phyloP scores from a whole-genome alignment of 2,888 invertebrate genomes.

The Philereme transversata region DNA sequence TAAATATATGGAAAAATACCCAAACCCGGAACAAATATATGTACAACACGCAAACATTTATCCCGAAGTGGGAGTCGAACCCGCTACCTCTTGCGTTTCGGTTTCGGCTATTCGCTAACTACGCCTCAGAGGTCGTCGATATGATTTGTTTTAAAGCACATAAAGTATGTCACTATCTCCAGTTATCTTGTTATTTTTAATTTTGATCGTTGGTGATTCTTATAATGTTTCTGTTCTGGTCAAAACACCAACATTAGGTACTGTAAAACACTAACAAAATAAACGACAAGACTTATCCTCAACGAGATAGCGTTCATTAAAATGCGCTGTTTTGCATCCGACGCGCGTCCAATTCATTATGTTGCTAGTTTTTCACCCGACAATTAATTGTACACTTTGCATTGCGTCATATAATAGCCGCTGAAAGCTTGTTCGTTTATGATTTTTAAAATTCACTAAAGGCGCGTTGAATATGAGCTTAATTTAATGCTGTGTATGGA shows the following conservation, averaged over 20 bases:
- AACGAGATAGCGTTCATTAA: slow-evolving; percentile 21
- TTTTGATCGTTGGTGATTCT: not conserved
- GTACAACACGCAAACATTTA: no score
- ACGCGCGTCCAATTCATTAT: slow-evolving; percentile 32
- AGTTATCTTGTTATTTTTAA: no score
- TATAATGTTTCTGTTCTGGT: not conserved
- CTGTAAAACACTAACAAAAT: slow-evolving; percentile 5
- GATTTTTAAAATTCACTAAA: slow-evolving; percentile 48
- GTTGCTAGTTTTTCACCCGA: slow-evolving; percentile 26
- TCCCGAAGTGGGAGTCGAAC: no score
- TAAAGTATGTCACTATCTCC: no score
- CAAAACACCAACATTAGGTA: not conserved
- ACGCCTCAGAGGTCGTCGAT: no score
- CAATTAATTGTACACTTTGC: slow-evolving; percentile 38
- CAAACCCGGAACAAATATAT: no score
- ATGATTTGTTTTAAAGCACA: no score
- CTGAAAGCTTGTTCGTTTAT: slow-evolving; percentile 43
- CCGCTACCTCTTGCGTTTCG: no score
- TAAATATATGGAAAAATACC: no score
- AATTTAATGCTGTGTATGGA: slow-evolving; percentile 62
- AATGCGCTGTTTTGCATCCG: slow-evolving; percentile 30
- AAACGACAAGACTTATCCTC: slow-evolving; percentile 9
- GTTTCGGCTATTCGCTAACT: no score
- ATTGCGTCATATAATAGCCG: slow-evolving; percentile 38
- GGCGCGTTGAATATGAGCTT: slow-evolving; percentile 52